Conservation (phyloP, 1,140 invertebrate genomes). For the Drosophila funebris region DNA sequence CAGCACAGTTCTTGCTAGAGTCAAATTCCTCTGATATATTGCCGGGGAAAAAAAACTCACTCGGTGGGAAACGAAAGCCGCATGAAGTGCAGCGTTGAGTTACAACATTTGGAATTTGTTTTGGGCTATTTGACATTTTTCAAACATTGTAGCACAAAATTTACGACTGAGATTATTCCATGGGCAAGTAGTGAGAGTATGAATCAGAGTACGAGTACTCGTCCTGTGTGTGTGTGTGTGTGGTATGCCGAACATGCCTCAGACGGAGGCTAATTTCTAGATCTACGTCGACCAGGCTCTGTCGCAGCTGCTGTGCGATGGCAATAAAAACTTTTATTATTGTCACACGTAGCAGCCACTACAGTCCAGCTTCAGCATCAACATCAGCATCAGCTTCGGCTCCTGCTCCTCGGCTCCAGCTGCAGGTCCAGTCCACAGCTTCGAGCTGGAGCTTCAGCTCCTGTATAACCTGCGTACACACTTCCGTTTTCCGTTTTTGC, state of each 20-base stretch:
- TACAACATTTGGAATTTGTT: slow-evolving; percentile 9
- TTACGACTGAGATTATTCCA: slow-evolving; percentile 43
- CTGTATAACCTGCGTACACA: slow-evolving; percentile 79
- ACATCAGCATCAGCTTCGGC: neutral
- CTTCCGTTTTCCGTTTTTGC: slow-evolving; percentile 65
- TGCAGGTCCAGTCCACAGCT: slow-evolving; percentile 25
- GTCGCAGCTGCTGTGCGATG: slow-evolving; percentile 70
- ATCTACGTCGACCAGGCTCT: slow-evolving; percentile 54
- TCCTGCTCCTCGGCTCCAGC: neutral
- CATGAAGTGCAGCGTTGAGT: slow-evolving; percentile 2
- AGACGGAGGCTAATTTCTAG: slow-evolving; percentile 58
- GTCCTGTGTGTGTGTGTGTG: neutral
- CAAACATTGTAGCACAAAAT: slow-evolving; percentile 39
- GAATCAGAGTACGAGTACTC: neutral
- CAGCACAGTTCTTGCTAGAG: neutral
- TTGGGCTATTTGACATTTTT: slow-evolving; percentile 23
- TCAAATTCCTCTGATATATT: neutral
- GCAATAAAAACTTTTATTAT: slow-evolving; percentile 82
- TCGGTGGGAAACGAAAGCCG: neutral
- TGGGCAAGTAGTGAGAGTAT: neutral
- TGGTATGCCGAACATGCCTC: slow-evolving; percentile 23
- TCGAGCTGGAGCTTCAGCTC: slow-evolving; percentile 28
- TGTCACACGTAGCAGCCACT: slow-evolving; percentile 70
- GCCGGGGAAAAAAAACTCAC: neutral
- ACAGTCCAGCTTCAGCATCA: slow-evolving; percentile 38